Base-by-base conservation (phyloP, 2,797 vertebrate species). In the Sphenodon punctatus region DNA sequence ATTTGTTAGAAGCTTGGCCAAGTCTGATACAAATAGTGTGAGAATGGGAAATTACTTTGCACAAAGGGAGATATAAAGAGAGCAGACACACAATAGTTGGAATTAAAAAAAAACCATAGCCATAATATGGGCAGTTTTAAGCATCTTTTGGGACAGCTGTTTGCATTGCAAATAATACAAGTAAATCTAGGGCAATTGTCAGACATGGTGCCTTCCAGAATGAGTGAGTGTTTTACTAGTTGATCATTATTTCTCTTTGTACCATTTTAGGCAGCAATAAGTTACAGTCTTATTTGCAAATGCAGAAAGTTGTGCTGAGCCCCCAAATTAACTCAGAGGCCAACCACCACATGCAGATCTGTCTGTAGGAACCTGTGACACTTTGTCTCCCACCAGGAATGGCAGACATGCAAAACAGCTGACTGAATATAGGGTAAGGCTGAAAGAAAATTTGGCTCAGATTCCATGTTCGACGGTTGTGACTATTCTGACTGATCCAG, bases 141-240 rank as follows among this genome's bases (percentile, higher is more conserved):
- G 71, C 51, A 22, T 71, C 61, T 38, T 79, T 78, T 64, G 65
- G 61, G 82, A 88, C 27, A 5, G 58, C 69, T 49, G 27, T 78
- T 90, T 84, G 17, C 38, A 27, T 27, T 87, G 46, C 32, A 76
- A 80, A 67, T 10, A n/a, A 58, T 84, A 49, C 53, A 85, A 89
- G 68, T 9, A 82, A 78, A 82, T 82, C 51, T 80, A 69, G 32
- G 17, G 4, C 69, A 72, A 67, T 78, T 90, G 87, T 32, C 36
- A 84, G 42, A 19, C 13, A 39, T 27, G 32, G 27, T 42, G 23
- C 8, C 82, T 88, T 60, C 9, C 36, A 80, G 67, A 68, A n/a
- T 0, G 2, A 67, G 42, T 71, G 46, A 11, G 66, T 25, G 30
- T 1, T 3, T 65, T 80, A 78, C 76, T 5, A 38, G 2, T 20